phyloP scores from a whole-genome alignment of 2,888 invertebrate genomes.

The Seira sanloemensis region DNA sequence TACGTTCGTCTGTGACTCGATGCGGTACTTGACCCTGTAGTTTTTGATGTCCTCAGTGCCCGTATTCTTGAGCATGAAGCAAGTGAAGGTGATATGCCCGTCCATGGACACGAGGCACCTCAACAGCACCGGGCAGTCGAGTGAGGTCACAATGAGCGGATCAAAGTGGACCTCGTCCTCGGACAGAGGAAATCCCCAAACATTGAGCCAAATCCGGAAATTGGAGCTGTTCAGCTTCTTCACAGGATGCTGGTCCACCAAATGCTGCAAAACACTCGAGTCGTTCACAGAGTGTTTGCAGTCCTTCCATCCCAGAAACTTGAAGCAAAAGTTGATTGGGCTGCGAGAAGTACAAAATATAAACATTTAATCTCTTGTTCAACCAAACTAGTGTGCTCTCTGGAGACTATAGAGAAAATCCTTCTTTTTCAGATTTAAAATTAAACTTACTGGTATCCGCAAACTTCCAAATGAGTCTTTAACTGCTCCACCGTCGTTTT shows the following conservation, averaged over 20 bases:
- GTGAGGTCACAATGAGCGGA: constrained; percentile 31
- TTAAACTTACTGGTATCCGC: constrained; percentile 39
- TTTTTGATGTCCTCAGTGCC: constrained; percentile 37
- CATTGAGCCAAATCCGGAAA: constrained; percentile 44
- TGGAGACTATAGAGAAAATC: too few relatives aligned
- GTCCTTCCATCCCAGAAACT: constrained; percentile 42
- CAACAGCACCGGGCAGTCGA: constrained; percentile 38
- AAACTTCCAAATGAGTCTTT: constrained; percentile 33
- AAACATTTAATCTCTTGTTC: neutral
- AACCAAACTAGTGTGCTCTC: neutral
- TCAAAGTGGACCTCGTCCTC: constrained; percentile 51
- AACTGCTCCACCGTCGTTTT: constrained; percentile 29
- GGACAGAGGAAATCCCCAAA: constrained; percentile 43
- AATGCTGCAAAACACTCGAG: constrained; percentile 30
- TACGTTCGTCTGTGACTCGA: constrained; percentile 38
- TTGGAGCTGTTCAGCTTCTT: constrained; percentile 35
- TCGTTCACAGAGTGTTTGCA: constrained; percentile 30
- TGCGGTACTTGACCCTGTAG: constrained; percentile 42
- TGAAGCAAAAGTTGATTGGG: constrained; percentile 44
- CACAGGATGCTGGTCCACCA: constrained; percentile 30
- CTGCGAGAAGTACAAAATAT: constrained; percentile 6
- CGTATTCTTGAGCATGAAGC: constrained; percentile 38
- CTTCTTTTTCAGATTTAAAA: too few relatives aligned
- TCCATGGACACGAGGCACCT: constrained; percentile 43
- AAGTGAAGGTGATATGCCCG: constrained; percentile 38